Evolutionary conservation across 2,113 vertebrate species (phyloP), one percentile per base, ranked within the genome.

Genomic region (Oncorhynchus clarkii): DNA sequence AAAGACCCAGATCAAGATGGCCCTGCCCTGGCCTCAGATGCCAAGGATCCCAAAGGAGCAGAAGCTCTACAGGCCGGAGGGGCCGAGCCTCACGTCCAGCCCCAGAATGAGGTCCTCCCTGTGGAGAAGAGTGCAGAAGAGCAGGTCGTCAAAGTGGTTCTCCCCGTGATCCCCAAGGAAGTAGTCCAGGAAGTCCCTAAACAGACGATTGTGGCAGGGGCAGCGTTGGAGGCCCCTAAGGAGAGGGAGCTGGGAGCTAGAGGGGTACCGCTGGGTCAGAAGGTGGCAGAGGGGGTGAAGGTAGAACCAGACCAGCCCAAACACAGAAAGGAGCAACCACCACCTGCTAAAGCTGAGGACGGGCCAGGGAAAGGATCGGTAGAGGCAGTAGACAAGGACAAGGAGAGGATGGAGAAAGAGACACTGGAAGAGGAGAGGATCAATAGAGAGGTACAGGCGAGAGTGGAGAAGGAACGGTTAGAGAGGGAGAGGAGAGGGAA

Each of bases 261-360:
- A 39, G 92, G 92, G 6, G 92, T 93, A 2, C 91, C 90, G 0
- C 83, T 93, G 57, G 84, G 74, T 39, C 81, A 88, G 72, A 81
- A 71, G 26, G 24, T 0, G 62, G 1, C 59, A 3, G 68, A 75
- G 3, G 70, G 71, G 18, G 20, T 1, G 45, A 14, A 3, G 14
- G 64, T 80, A 74, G 31, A 20, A 16, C 48, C 22, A 76, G 70
- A 64, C n/a, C 70, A 13, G 64, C 59, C 8, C 59, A 64, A 78
- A 24, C 78, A 85, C 26, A 64, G 34, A 66, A 67, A 69, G 22
- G 65, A 60, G 48, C 29, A 26, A 49, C 68, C 1, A 60, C 1
- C 86, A 95, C 59, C 91, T 92, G 74, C 31, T 22, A 24, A 45
- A 16, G 31, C 20, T 64, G 18, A 9, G 13, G 20, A 29, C 22